phyloP scores from a whole-genome alignment of 35 echinoderm and acorn worm genomes.

The Patiria miniata region DNA sequence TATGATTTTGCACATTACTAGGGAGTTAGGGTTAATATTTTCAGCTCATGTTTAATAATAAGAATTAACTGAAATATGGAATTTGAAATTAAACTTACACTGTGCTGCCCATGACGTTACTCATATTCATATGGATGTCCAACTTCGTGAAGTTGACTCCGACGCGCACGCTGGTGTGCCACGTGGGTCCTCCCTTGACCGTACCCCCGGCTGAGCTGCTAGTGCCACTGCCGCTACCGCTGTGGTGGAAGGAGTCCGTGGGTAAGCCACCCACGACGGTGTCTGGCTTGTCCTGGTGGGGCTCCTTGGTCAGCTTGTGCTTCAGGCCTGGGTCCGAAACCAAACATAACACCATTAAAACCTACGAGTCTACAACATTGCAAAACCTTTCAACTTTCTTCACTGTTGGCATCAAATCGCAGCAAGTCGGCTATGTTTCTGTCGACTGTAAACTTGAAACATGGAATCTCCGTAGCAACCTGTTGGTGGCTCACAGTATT shows the following conservation, averaged over 20 bases:
- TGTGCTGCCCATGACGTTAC: constrained; percentile 98
- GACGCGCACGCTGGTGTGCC: constrained; percentile 84
- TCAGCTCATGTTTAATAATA: too few species aligned
- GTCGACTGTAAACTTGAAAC: too few species aligned
- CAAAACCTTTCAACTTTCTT: too few species aligned
- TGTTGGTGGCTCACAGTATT: too few species aligned
- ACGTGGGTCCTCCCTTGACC: constrained; percentile 41
- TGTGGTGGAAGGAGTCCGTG: constrained; percentile 20
- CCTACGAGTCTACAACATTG: too few species aligned
- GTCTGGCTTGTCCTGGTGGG: background rate
- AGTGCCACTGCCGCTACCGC: constrained; percentile 35
- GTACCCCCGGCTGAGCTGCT: constrained; percentile 34
- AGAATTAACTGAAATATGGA: too few species aligned
- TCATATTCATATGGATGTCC: constrained; percentile 97
- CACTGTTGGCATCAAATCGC: too few species aligned
- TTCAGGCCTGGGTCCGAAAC: background rate
- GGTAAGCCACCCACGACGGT: constrained; percentile 44
- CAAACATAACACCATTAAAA: background rate
- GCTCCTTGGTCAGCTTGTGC: constrained; percentile 49
- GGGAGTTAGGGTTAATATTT: too few species aligned
- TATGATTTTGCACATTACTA: too few species aligned
- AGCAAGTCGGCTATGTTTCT: too few species aligned
- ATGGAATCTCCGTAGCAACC: too few species aligned
- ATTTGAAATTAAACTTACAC: constrained; percentile 89
- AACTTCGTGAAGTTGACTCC: constrained; percentile 88